phyloP scores from a whole-genome alignment of 2,888 invertebrate genomes.

The Lasioglossum lativentre region DNA sequence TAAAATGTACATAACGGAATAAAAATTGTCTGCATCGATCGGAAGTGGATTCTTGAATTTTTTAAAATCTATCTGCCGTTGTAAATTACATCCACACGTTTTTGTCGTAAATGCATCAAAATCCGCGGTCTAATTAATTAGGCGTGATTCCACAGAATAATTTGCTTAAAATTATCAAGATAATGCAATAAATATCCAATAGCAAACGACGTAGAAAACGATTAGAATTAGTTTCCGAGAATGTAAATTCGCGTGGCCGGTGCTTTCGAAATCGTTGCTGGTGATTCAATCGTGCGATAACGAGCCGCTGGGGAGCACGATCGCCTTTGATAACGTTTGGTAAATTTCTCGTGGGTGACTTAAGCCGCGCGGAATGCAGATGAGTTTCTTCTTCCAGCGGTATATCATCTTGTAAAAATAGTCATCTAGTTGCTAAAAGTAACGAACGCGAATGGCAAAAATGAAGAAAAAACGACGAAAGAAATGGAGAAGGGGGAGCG shows the following conservation, averaged over 20 bases:
- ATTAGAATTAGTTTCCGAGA: neutral
- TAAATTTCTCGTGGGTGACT: conserved; percentile 65
- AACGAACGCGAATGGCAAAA: conserved; percentile 28
- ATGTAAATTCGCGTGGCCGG: neutral
- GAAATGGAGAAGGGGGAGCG: conserved; percentile 27
- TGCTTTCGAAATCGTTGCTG: neutral
- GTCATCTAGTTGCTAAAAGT: conserved; percentile 22
- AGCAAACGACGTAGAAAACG: neutral
- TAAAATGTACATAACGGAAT: neutral
- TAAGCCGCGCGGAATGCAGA: conserved; percentile 74
- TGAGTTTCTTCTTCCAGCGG: conserved; percentile 44
- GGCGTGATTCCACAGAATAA: too few species aligned
- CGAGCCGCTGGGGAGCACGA: neutral
- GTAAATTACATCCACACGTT: too few species aligned
- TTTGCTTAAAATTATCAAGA: too few species aligned
- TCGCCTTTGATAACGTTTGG: conserved; percentile 46
- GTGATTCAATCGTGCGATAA: conserved; percentile 7
- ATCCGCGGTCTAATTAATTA: too few species aligned
- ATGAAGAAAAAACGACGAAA: conserved; percentile 25
- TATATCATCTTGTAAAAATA: conserved; percentile 18
- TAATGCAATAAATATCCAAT: too few species aligned
- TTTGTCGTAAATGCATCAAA: neutral
- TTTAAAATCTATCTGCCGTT: neutral
- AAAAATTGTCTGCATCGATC: neutral
- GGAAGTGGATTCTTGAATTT: neutral